A percentile compares a stretch with the other conserved stretches of the same genome.
Evolutionary conservation across 2,797 vertebrate species (phyloP).

Genomic region (Apogon hyalosoma): DNA sequence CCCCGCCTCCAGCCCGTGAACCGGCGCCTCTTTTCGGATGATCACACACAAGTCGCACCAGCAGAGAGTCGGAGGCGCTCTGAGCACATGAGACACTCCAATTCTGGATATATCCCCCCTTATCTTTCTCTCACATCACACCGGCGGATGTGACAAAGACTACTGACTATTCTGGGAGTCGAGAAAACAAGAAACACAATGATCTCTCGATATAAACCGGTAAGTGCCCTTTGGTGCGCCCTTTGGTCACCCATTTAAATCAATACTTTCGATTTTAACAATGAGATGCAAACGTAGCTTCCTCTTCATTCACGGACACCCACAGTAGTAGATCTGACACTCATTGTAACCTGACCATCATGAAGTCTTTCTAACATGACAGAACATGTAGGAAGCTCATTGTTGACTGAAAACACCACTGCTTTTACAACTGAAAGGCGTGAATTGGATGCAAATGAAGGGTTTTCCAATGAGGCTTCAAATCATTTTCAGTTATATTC

Average conservation of each 20-base stretch:
- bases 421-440: neutral
- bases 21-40: neutral
- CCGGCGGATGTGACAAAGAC: slow-evolving; percentile 51
- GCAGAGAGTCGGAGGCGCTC: slow-evolving; percentile 19
- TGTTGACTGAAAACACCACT: neutral
- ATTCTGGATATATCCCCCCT: neutral
- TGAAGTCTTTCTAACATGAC: neutral
- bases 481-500: slow-evolving; percentile 15
- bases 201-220: slow-evolving; percentile 83
- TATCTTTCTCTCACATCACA: neutral
- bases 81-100: slow-evolving; percentile 46
- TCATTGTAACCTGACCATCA: neutral
- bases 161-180: slow-evolving; percentile 35
- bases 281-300: neutral
- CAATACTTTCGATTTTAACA: neutral
- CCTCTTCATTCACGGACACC: neutral
- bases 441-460: neutral
- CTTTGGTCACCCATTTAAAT: slow-evolving; percentile 23
- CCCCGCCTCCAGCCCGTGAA: slow-evolving; percentile 34
- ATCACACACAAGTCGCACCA: slow-evolving; percentile 31
- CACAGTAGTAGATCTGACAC: neutral
- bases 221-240: slow-evolving; percentile 57
- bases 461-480: neutral
- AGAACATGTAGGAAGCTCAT: neutral
- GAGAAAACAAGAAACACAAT: slow-evolving; percentile 59